Evolutionary conservation across 1,140 invertebrate species (phyloP).

Genomic region (Papilio xuthus): DNA sequence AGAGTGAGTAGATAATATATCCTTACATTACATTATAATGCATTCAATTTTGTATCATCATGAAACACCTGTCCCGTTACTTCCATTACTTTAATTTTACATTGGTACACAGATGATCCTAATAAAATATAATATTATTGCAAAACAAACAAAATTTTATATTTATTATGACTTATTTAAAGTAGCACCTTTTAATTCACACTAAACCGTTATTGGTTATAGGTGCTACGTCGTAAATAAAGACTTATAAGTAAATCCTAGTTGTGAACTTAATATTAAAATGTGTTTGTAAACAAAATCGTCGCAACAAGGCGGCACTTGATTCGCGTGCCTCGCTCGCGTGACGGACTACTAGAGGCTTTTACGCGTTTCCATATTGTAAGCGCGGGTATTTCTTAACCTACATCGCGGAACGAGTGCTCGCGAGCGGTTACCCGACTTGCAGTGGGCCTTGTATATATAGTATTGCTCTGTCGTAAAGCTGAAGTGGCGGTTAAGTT

Average conservation of each 20-base stretch:
- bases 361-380: slow-evolving; percentile 62
- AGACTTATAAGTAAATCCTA: background rate
- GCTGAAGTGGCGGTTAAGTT: background rate
- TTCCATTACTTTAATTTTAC: too few relatives aligned
- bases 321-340: slow-evolving; percentile 58
- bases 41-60: too few relatives aligned
- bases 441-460: slow-evolving; percentile 35
- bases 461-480: slow-evolving; percentile 37
- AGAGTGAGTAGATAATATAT: too few relatives aligned
- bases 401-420: slow-evolving; percentile 49
- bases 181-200: background rate
- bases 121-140: too few relatives aligned
- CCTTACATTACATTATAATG: too few relatives aligned
- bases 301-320: slow-evolving; percentile 48
- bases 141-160: too few relatives aligned
- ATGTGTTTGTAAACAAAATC: slow-evolving; percentile 48
- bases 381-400: slow-evolving; percentile 56
- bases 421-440: background rate
- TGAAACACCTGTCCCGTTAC: too few relatives aligned
- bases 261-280: slow-evolving; percentile 23
- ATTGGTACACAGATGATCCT: too few relatives aligned
- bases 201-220: too few relatives aligned
- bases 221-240: background rate
- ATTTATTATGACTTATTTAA: too few relatives aligned
- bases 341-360: slow-evolving; percentile 55